Evolutionary conservation across 2,797 vertebrate species (phyloP).

Genomic region (Labeo calbasu): DNA sequence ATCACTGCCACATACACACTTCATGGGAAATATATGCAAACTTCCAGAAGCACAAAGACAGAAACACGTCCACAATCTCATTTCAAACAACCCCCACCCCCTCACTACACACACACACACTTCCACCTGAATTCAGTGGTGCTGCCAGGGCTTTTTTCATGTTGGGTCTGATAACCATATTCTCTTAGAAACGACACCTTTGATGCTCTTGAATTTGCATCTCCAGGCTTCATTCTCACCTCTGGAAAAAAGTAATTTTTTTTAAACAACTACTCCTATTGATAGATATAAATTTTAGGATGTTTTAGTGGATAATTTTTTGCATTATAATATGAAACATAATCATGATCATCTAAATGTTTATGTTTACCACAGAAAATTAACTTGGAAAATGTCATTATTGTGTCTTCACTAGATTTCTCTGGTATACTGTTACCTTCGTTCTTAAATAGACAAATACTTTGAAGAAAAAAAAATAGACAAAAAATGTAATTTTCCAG

Average conservation of each 20-base stretch:
- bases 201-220: conserved; percentile 39
- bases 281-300: background rate
- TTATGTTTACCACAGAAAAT: background rate
- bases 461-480: background rate
- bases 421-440: background rate
- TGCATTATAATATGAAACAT: conserved; percentile 3
- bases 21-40: conserved; percentile 31
- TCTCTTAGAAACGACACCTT: conserved; percentile 18
- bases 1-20: conserved; percentile 10
- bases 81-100: background rate
- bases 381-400: background rate
- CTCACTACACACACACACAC: background rate
- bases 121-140: conserved; percentile 16
- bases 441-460: background rate
- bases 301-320: background rate
- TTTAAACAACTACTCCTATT: background rate
- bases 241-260: background rate
- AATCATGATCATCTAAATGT: background rate
- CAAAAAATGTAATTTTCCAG: too few relatives aligned
- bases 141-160: background rate
- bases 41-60: conserved; percentile 11
- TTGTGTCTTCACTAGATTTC: background rate
- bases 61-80: conserved; percentile 19
- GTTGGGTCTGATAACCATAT: conserved; percentile 34
- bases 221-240: conserved; percentile 25